Percentiles rank a stretch among this genome's conserved stretches.
phyloP scores from a whole-genome alignment of 2,888 invertebrate species.

The Nephrotoma appendiculata region DNA sequence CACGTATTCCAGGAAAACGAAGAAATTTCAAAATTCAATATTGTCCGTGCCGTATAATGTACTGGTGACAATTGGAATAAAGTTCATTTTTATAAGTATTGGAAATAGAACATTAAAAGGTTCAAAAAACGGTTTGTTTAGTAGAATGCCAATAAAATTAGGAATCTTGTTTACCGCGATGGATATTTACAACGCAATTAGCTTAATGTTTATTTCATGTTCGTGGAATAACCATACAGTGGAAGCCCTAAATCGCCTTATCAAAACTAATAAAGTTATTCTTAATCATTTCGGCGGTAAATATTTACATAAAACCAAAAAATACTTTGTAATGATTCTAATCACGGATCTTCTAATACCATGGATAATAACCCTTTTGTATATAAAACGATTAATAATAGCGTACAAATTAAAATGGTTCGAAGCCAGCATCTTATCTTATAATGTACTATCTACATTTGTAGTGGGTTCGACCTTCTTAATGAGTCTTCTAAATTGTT shows the following conservation, averaged over 20 bases:
- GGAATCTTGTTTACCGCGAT: background rate
- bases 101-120: background rate
- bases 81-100: background rate
- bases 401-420: background rate
- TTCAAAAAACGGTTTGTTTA: background rate
- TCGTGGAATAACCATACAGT: background rate
- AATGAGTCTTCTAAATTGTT: background rate
- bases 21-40: background rate
- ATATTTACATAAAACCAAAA: background rate
- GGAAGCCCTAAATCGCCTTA: background rate
- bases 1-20: background rate
- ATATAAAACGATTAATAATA: background rate
- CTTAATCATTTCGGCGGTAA: background rate
- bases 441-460: background rate
- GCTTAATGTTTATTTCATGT: background rate
- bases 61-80: background rate
- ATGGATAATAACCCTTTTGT: background rate
- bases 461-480: background rate
- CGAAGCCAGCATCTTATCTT: background rate
- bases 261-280: background rate
- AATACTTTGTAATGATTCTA: background rate
- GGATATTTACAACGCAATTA: background rate
- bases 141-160: background rate
- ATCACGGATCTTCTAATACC: background rate
- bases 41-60: background rate